Evolutionary conservation across 2,797 vertebrate genomes (phyloP), one percentile per base, ranked within the genome.

Genomic region (Sphenopsis melanotis): DNA sequence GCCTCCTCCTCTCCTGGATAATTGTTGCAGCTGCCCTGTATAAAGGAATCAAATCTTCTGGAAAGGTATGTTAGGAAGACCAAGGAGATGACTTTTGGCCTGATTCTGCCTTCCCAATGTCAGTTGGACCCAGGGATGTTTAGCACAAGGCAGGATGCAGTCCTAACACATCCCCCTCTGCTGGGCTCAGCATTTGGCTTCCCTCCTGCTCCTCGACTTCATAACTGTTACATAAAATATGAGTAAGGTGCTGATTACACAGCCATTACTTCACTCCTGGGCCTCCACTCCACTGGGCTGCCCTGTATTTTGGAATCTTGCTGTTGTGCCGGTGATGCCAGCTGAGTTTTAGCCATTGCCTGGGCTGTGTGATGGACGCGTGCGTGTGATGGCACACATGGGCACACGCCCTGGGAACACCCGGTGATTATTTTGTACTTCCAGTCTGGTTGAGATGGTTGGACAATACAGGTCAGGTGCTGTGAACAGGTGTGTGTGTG

Each of bases 1-100:
- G 98, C 94, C 98, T 99, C 71, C 98, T 99, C 88, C 97, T 99
- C 34, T 96, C 98, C 89, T 98, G 99, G 98, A 81, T 98, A 0
- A 90, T 99, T 27, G 98, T 99, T 27, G 98, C 94, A 60, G 98
- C 97, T 23, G 98, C 98, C 0, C 96, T 99, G 49, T 98, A 98
- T 90, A 99, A 98, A 98, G 99, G 99, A 89, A 99, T 99, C 95
- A 99, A 99, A 94, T 99, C 99, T 63, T 99, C 99, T 32, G 99
- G 99, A 78, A 99, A 99, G 98, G 99, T 99, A 97, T 95, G 97
- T 61, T 50, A n/a, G 15, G 49, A 83, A 75, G 56, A 88, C 76
- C 79, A 65, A n/a, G 32, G 15, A 69, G 52, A 34, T 75, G 20
- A 9, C 24, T 57, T 82, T 22, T 71, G 29, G 22, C 46, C n/a